Conservation (phyloP, 2,797 vertebrate species). For the Mormyrops boulengeri region DNA sequence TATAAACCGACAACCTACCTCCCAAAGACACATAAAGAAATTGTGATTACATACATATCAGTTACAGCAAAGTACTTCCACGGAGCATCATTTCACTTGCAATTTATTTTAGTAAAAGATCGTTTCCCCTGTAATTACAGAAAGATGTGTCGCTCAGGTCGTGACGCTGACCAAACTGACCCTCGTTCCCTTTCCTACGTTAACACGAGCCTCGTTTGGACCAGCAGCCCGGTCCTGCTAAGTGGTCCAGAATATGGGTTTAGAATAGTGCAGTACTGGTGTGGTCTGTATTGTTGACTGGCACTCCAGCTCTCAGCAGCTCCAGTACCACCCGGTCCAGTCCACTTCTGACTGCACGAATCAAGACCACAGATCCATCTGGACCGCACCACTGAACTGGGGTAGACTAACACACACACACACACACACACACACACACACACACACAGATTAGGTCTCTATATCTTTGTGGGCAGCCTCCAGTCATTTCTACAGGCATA, state of each 20-base stretch:
- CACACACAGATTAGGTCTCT: neutral
- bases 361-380: slow-evolving; percentile 78
- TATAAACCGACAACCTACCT: slow-evolving; percentile 34
- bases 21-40: neutral
- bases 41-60: neutral
- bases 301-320: slow-evolving; percentile 74
- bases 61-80: neutral
- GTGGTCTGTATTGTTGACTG: slow-evolving; percentile 79
- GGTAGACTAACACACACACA: slow-evolving; percentile 46
- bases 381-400: slow-evolving; percentile 67
- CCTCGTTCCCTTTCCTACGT: neutral
- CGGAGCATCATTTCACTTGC: neutral
- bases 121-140: neutral
- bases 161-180: neutral
- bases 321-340: slow-evolving; percentile 80
- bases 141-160: neutral
- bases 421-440: neutral
- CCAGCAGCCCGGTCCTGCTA: neutral
- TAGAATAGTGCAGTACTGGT: slow-evolving; percentile 56
- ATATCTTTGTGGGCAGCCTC: neutral
- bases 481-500: neutral
- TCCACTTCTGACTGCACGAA: slow-evolving; percentile 76
- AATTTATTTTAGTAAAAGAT: neutral
- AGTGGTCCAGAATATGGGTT: neutral
- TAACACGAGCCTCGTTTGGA: neutral